Conservation (phyloP, 2,113 vertebrate genomes). For the Falco punctatus region DNA sequence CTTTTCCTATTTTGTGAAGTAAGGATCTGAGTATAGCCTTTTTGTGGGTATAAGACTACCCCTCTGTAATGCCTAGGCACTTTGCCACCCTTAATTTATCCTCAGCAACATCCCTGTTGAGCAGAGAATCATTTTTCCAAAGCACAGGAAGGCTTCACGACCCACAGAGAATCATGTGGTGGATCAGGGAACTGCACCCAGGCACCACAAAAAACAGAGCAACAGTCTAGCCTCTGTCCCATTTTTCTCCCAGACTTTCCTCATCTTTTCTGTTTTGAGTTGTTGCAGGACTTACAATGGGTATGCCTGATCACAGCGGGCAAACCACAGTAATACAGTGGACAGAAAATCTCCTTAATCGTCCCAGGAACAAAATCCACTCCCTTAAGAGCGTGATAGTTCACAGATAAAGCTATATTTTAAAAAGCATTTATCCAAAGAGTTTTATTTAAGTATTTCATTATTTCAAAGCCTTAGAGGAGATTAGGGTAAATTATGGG, state of each 20-base stretch:
- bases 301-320: not conserved
- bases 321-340: not conserved
- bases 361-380: not conserved
- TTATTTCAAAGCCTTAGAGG: conserved; percentile 56
- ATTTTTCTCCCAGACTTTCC: not conserved
- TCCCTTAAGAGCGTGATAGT: not conserved
- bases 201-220: not conserved
- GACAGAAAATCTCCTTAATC: conserved; percentile 31
- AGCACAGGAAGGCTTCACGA: not conserved
- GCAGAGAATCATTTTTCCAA: conserved; percentile 13
- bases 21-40: not conserved
- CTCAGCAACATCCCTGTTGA: not conserved
- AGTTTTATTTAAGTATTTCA: conserved; percentile 35
- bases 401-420: conserved; percentile 35
- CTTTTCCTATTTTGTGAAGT: not conserved
- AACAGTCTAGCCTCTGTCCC: not conserved
- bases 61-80: not conserved
- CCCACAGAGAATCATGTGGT: not conserved
- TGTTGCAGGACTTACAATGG: not conserved
- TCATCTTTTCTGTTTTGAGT: not conserved
- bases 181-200: not conserved
- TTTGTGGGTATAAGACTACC: not conserved
- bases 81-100: not conserved
- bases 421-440: conserved; percentile 25
- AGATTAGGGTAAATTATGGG: conserved; percentile 53